These are phyloP conservation scores for Cacatua alba DNA, from an alignment of 2,113 vertebrate genomes.

Conservation along the genomic window DNA sequence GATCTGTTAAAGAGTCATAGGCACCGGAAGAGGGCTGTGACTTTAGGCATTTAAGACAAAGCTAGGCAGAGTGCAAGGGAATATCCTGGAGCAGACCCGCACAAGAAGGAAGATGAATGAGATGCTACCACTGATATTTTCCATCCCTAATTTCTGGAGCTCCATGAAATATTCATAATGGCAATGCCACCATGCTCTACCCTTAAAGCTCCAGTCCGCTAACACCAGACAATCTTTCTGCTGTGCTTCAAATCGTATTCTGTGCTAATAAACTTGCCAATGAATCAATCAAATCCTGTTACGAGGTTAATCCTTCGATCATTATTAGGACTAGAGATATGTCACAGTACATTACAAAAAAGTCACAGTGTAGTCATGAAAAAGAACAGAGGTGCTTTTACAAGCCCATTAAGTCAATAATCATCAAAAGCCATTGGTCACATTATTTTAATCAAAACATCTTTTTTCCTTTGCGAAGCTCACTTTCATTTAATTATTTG, in stretches of 20 bases:
- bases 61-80: not conserved
- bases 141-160: slow-evolving; percentile 12
- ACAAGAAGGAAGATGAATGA: slow-evolving; percentile 24
- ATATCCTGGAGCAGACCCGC: not conserved
- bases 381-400: not conserved
- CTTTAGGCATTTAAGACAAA: slow-evolving; percentile 3
- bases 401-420: not conserved
- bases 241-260: not conserved
- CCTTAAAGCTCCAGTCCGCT: slow-evolving; percentile 7
- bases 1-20: not conserved
- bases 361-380: not conserved
- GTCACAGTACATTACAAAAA: not conserved
- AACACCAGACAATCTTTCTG: not conserved
- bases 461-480: not conserved
- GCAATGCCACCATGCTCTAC: not conserved
- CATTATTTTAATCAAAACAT: not conserved
- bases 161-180: slow-evolving; percentile 49
- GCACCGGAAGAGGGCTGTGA: not conserved
- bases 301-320: slow-evolving; percentile 26
- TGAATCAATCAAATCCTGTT: slow-evolving; percentile 34
- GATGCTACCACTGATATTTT: slow-evolving; percentile 32
- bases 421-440: not conserved
- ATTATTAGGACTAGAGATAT: slow-evolving; percentile 13
- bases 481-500: not conserved
- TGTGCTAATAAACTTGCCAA: slow-evolving; percentile 49